Percentiles rank a stretch among this genome's conserved stretches.
These are phyloP conservation scores for Aplocera efformata DNA, from an alignment of 2,888 invertebrate genomes.

Conservation along the genomic window DNA sequence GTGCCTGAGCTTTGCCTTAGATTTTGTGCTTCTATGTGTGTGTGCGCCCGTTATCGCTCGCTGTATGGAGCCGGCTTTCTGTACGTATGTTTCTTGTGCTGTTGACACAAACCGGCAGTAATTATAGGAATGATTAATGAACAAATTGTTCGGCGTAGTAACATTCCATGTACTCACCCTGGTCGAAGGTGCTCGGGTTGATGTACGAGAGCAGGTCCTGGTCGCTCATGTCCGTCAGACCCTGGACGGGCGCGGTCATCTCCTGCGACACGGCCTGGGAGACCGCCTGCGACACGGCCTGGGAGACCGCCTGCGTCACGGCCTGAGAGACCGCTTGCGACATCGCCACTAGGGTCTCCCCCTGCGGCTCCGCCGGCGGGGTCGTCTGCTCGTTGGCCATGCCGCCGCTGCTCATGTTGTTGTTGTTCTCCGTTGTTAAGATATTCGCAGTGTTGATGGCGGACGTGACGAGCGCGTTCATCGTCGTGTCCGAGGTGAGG, in stretches of 20 bases:
- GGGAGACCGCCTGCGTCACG: slow-evolving; percentile 70
- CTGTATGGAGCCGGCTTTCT: too few relatives aligned
- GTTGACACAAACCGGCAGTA: slow-evolving; percentile 42
- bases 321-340: slow-evolving; percentile 77
- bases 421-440: slow-evolving; percentile 55
- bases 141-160: slow-evolving; percentile 38
- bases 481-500: slow-evolving; percentile 82
- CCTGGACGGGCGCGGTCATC: slow-evolving; percentile 83
- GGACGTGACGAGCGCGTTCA: slow-evolving; percentile 79
- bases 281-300: slow-evolving; percentile 73
- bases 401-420: slow-evolving; percentile 21
- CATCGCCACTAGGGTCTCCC: slow-evolving; percentile 64
- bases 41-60: too few relatives aligned
- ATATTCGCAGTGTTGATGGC: slow-evolving; percentile 76
- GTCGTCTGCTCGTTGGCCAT: slow-evolving; percentile 36
- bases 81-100: not conserved
- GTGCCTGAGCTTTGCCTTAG: too few relatives aligned
- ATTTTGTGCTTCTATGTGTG: too few relatives aligned
- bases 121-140: slow-evolving; percentile 56
- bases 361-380: slow-evolving; percentile 55
- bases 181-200: slow-evolving; percentile 93
- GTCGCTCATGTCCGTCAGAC: slow-evolving; percentile 91
- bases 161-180: slow-evolving; percentile 80
- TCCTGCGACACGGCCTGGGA: slow-evolving; percentile 73
- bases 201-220: slow-evolving; percentile 93